A percentile compares a stretch with the other conserved stretches of the same genome.
Evolutionary conservation across 2,888 invertebrate species (phyloP).

Genomic region (Campoletis raptor): DNA sequence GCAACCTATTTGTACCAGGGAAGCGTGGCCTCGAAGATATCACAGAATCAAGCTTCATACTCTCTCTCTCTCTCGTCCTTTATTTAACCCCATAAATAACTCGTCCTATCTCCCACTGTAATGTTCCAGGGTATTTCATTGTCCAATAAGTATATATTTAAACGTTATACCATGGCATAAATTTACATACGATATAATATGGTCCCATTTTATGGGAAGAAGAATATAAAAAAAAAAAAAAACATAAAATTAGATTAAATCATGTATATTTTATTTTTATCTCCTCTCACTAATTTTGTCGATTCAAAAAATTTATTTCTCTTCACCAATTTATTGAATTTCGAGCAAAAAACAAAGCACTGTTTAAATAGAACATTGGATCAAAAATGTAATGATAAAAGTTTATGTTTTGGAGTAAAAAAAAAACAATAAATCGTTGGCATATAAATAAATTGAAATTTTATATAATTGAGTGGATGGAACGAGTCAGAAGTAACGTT

Average conservation of each 20-base stretch:
- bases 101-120: conserved; percentile 79
- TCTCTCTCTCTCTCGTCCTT: conserved; percentile 77
- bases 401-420: background rate
- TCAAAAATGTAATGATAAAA: background rate
- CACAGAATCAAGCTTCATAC: conserved; percentile 78
- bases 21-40: conserved; percentile 72
- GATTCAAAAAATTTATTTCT: background rate
- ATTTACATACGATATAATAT: background rate
- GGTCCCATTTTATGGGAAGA: background rate
- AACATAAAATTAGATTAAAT: background rate
- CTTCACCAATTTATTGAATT: background rate
- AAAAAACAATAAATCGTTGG: background rate
- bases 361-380: background rate
- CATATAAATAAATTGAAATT: background rate
- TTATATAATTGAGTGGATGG: background rate
- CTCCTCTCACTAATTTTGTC: background rate
- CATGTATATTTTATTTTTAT: background rate
- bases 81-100: conserved; percentile 84
- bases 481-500: background rate
- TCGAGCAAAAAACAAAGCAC: background rate
- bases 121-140: conserved; percentile 70
- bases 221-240: background rate
- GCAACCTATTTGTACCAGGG: conserved; percentile 81
- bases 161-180: background rate
- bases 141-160: conserved; percentile 1